Conservation (phyloP, 2,888 invertebrate species). For the Dioctria rufipes region DNA sequence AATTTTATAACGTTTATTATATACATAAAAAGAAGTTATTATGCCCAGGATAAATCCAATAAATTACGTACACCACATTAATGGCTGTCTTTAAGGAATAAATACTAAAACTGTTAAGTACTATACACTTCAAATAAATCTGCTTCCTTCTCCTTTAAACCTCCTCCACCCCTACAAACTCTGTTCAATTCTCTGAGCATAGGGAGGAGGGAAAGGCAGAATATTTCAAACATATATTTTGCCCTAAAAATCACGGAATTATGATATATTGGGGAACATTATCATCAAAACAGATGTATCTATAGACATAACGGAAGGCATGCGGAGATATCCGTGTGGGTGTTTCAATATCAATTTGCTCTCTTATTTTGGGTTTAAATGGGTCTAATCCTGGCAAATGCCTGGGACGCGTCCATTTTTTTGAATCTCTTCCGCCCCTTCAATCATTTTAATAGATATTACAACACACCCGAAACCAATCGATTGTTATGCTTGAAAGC, state of each 20-base stretch:
- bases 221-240: no score
- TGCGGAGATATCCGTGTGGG: background rate
- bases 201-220: no score
- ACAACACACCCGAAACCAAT: constrained; percentile 16
- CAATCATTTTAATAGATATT: constrained; percentile 49
- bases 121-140: no score
- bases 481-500: constrained; percentile 27
- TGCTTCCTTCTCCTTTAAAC: no score
- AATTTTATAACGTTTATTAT: no score
- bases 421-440: constrained; percentile 33
- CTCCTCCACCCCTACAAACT: no score
- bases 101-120: no score
- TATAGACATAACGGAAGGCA: background rate
- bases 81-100: no score
- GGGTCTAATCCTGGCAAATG: constrained; percentile 12
- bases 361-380: constrained; percentile 41
- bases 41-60: no score
- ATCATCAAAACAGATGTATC: background rate
- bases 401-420: background rate
- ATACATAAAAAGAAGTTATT: no score
- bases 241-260: background rate
- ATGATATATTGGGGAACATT: constrained; percentile 2
- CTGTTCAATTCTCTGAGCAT: no score
- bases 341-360: constrained; percentile 39
- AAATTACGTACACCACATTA: no score